These are phyloP conservation scores for Emmelina monodactyla DNA, from an alignment of 2,888 invertebrate genomes.

Conservation along the genomic window DNA sequence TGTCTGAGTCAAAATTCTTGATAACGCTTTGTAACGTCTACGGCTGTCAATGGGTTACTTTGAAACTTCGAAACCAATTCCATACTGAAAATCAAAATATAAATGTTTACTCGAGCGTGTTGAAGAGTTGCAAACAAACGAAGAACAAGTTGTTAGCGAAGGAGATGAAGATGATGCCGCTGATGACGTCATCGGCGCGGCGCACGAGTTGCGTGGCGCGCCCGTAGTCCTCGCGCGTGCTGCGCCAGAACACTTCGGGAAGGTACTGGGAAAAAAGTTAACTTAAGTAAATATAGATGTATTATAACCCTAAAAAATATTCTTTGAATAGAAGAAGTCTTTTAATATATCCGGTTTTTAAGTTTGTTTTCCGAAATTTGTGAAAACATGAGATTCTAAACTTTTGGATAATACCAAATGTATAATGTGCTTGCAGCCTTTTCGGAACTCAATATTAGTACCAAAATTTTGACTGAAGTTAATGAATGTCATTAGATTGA, in stretches of 20 bases:
- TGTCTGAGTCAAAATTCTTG: too few species aligned
- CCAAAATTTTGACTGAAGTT: neutral
- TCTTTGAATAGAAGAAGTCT: too few species aligned
- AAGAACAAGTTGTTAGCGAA: conserved; percentile 77
- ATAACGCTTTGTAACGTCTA: too few species aligned
- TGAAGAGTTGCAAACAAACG: conserved; percentile 75
- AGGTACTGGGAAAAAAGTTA: conserved; percentile 43
- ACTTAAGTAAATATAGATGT: neutral
- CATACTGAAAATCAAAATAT: too few species aligned
- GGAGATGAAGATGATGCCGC: conserved; percentile 70
- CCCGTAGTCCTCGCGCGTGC: conserved; percentile 71
- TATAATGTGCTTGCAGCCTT: too few species aligned
- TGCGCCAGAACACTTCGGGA: conserved; percentile 72
- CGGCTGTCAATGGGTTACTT: too few species aligned
- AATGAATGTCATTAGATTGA: neutral
- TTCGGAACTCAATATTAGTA: too few species aligned
- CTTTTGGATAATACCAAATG: too few species aligned
- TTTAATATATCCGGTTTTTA: too few species aligned
- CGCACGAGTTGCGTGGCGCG: conserved; percentile 66
- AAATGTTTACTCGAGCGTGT: conserved; percentile 71
- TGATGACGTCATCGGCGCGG: conserved; percentile 70
- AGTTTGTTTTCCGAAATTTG: too few species aligned
- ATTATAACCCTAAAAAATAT: neutral
- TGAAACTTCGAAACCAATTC: too few species aligned
- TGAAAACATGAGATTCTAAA: too few species aligned